Evolutionary conservation across 2,797 vertebrate species (phyloP), one percentile per base, ranked within the genome.

Genomic region (Sebastolobus alascanus): DNA sequence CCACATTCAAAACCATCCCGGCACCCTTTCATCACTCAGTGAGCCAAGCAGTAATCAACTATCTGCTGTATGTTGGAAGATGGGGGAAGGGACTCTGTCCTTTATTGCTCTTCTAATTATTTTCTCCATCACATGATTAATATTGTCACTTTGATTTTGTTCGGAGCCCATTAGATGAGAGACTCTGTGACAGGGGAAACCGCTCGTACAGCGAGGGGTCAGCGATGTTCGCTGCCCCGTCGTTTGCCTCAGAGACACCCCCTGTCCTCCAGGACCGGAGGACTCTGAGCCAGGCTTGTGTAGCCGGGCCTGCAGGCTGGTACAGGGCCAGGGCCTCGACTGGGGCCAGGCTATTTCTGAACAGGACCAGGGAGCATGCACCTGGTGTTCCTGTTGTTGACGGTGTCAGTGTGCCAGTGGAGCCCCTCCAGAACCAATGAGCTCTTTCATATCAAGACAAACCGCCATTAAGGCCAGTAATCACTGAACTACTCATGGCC

Each of bases 141-240:
- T 91, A 88, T 68, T 87, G 91, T 91, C 90, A 89, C 88, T 93
- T 93, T 90, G 84, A 92, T 92, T 93, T 91, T 83, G 77, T 82
- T 75, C 60, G 80, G 75, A 80, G 80, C 40, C 64, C 69, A 20
- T 85, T 69, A 66, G 25, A 90, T 43, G 50, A 80, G 66, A 75
- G 68, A 40, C 67, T 58, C 43, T 25, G 54, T 83, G 83, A 79
- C 85, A 73, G 79, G 68, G 72, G 83, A 77, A 75, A n/a, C 54
- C 35, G 87, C 68, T 68, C 3, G 55, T 66, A 83, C 75, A 84
- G 80, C 31, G 5, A 78, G n/a, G 69, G 82, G 82, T 89, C 71
- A 2, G 63, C 37, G 11, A 46, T 80, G 67, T 84, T 75, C 35
- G 55, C 77, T 72, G 20, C 75, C 77, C 74, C 12, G 10, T 77